Evolutionary conservation across 2,797 vertebrate genomes (phyloP).

Genomic region (Poliocrania exsul): DNA sequence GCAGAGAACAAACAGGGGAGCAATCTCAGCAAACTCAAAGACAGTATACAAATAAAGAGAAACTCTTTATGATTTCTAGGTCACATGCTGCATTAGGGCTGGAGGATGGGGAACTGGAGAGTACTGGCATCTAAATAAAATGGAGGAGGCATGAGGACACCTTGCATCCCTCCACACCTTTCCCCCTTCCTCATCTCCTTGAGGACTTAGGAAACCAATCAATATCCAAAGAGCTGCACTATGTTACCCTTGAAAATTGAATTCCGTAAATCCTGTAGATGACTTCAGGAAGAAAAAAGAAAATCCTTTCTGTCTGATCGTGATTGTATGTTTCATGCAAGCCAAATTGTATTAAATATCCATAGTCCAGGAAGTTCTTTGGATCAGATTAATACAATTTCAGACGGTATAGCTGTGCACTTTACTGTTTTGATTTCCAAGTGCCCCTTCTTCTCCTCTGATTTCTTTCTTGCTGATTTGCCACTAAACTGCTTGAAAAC

Average conservation of each 20-base stretch:
- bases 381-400: slow-evolving; percentile 75
- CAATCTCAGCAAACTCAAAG: slow-evolving; percentile 61
- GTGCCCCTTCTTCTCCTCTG: slow-evolving; percentile 38
- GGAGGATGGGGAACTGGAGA: slow-evolving; percentile 77
- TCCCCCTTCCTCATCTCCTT: slow-evolving; percentile 30
- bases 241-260: slow-evolving; percentile 67
- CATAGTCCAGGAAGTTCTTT: slow-evolving; percentile 68
- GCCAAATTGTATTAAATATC: slow-evolving; percentile 78
- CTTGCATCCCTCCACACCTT: slow-evolving; percentile 22
- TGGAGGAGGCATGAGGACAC: background rate
- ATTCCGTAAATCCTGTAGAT: slow-evolving; percentile 65
- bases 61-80: slow-evolving; percentile 84
- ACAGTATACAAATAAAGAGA: slow-evolving; percentile 86
- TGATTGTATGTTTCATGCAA: slow-evolving; percentile 79
- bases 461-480: slow-evolving; percentile 62
- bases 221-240: slow-evolving; percentile 82
- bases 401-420: slow-evolving; percentile 76
- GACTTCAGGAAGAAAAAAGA: slow-evolving; percentile 69
- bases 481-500: slow-evolving; percentile 66
- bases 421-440: slow-evolving; percentile 71
- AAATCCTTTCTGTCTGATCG: slow-evolving; percentile 68
- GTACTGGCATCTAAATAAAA: slow-evolving; percentile 70
- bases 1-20: slow-evolving; percentile 45
- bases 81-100: slow-evolving; percentile 66
- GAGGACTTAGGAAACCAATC: slow-evolving; percentile 56